Evolutionary conservation across 1,140 invertebrate genomes (phyloP).

Genomic region (Holotrichia oblita): DNA sequence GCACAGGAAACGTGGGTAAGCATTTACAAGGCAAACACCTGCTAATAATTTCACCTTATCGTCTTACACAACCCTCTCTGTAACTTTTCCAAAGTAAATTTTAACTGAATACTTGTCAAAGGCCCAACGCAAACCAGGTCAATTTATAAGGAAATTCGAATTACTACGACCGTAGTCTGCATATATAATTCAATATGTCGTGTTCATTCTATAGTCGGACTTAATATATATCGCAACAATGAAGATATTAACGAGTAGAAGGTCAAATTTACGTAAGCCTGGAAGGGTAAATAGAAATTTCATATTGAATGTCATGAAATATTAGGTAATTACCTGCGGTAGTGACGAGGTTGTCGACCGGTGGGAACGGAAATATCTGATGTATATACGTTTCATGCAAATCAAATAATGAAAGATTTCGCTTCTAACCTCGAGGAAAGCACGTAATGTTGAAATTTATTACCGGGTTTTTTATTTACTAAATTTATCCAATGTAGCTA

Average conservation of each 20-base stretch:
- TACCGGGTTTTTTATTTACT: too few species aligned
- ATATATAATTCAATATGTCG: constrained; percentile 1
- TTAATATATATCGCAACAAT: not conserved
- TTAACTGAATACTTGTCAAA: not conserved
- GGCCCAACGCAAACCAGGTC: not conserved
- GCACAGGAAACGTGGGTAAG: too few species aligned
- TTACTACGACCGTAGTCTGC: not conserved
- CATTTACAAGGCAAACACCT: too few species aligned
- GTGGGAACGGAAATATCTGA: not conserved
- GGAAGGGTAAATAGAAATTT: not conserved
- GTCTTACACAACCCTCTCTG: too few species aligned
- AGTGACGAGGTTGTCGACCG: not conserved
- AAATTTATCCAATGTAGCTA: too few species aligned
- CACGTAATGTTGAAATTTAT: too few species aligned
- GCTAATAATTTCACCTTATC: too few species aligned
- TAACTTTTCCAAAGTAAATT: not conserved
- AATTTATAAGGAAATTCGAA: not conserved
- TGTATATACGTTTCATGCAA: not conserved
- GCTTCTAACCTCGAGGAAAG: not conserved
- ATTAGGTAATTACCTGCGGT: not conserved
- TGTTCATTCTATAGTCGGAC: too few species aligned
- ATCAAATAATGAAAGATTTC: too few species aligned
- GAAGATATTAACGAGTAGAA: not conserved
- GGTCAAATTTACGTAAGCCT: not conserved
- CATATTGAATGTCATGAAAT: not conserved